Percentiles rank a stretch among this genome's conserved stretches.
phyloP scores from a whole-genome alignment of 1,140 invertebrate genomes.

The Bombus impatiens region DNA sequence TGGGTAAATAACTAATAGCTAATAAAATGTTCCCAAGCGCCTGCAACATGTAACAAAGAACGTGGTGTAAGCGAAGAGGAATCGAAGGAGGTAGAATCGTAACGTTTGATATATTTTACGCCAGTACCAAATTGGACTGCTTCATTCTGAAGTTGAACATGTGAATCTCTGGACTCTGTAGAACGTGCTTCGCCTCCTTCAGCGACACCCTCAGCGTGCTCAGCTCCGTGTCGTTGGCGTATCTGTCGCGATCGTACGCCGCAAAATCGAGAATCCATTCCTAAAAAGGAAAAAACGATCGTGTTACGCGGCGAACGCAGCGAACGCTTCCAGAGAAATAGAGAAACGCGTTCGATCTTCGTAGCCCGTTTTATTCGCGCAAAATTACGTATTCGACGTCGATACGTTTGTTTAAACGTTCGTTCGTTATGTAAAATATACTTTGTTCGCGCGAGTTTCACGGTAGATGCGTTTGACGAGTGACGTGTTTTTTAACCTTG shows the following conservation, averaged over 20 bases:
- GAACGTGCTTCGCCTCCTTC: constrained; percentile 75
- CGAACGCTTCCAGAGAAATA: not conserved
- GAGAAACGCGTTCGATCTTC: too few species aligned
- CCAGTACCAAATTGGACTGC: constrained; percentile 72
- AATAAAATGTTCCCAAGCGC: constrained; percentile 83
- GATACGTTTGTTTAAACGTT: not conserved
- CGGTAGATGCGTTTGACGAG: not conserved
- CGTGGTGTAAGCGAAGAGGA: accelerated
- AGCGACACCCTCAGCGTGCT: constrained; percentile 75
- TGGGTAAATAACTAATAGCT: constrained; percentile 84
- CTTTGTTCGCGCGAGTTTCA: not conserved
- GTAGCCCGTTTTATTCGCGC: not conserved
- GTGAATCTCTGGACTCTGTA: constrained; percentile 76
- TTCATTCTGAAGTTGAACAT: constrained; percentile 80
- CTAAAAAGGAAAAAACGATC: constrained; percentile 52
- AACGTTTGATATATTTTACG: not conserved
- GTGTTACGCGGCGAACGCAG: too few species aligned
- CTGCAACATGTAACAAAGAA: constrained; percentile 60
- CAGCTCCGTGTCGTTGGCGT: constrained; percentile 80
- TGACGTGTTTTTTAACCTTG: constrained; percentile 32
- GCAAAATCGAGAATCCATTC: constrained; percentile 78
- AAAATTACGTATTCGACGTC: not conserved
- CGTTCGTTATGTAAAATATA: too few species aligned
- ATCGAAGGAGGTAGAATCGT: not conserved
- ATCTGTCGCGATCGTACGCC: constrained; percentile 78